Percentiles rank a stretch among this genome's conserved stretches.
Evolutionary conservation across 1,140 invertebrate species (phyloP).

Genomic region (Eciton burchellii): DNA sequence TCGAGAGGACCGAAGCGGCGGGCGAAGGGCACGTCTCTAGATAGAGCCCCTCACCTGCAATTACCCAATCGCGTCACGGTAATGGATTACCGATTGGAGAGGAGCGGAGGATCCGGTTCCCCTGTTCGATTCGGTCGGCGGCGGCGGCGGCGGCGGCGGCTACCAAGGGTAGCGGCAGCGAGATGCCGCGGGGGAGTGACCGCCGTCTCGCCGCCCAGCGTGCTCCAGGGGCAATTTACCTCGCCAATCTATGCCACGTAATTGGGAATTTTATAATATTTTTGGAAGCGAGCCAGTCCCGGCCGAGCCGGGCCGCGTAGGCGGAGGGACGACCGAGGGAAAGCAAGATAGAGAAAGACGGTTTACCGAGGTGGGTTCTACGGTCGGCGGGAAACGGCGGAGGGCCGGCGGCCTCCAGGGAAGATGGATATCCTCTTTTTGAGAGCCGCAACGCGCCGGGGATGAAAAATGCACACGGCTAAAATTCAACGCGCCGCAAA

Average conservation of each 20-base stretch:
- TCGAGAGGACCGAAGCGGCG: conserved; percentile 42
- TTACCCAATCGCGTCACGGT: conserved; percentile 83
- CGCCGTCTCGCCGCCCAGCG: conserved; percentile 69
- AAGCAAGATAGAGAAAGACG: conserved; percentile 62
- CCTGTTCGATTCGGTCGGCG: conserved; percentile 68
- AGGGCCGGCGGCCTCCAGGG: conserved; percentile 78
- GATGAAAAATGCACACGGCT: conserved; percentile 84
- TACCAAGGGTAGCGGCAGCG: conserved; percentile 59
- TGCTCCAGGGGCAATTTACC: conserved; percentile 82
- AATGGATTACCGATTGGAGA: conserved; percentile 83
- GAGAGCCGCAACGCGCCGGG: conserved; percentile 79
- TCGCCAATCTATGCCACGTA: conserved; percentile 83
- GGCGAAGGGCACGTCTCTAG: conserved; percentile 75
- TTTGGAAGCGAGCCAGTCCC: conserved; percentile 83
- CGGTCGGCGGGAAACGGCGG: conserved; percentile 64
- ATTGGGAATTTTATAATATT: conserved; percentile 85
- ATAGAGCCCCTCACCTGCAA: conserved; percentile 82
- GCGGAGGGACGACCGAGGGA: conserved; percentile 60
- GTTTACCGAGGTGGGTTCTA: conserved; percentile 61
- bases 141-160: conserved; percentile 23
- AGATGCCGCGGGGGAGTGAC: conserved; percentile 68
- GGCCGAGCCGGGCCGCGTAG: conserved; percentile 55
- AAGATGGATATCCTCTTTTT: conserved; percentile 85
- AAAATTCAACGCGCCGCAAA: conserved; percentile 84
- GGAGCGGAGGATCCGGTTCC: conserved; percentile 72